Evolutionary conservation across 2,113 vertebrate genomes (phyloP), one percentile per base, ranked within the genome.

Genomic region (Todiramphus chloris): DNA sequence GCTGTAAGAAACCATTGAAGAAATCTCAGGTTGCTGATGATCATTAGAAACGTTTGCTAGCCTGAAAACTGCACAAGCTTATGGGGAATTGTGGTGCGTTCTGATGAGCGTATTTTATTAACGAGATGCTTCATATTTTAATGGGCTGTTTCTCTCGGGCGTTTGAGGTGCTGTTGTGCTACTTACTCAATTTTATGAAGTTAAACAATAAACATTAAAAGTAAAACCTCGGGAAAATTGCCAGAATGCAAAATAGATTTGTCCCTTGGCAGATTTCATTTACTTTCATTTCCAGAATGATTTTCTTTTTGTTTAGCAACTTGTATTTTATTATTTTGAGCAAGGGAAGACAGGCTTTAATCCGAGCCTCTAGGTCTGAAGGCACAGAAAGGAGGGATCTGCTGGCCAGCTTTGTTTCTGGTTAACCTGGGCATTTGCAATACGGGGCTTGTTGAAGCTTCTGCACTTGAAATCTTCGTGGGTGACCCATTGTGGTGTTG

Each of bases 121-220:
- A 93, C 59, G 78, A 83, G 46, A 90, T 93, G 74, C 93, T 93
- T 93, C 93, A 76, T 85, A 59, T 89, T 96, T 96, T 97, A 95
- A 76, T 94, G 89, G 81, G 58, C 73, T 91, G 60, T 90, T 92
- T 72, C 20, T 88, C 77, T 75, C 58, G 33, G 76, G 73, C 74
- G n/a, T 90, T 91, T 90, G 86, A 95, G 77, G 51, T 92, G 80
- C 76, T 75, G 14, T 92, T 92, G 78, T 70, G 64, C 73, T 88
- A 67, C 76, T 93, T 97, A 88, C 50, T 97, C 58, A 89, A 90
- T 97, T 97, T 97, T 97, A 97, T 96, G 88, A 97, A 96, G 74
- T 93, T 59, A 88, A 95, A 93, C 68, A 95, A 87, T 94, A 96
- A 97, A 97, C 94, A 91, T 90, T 96, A 96, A 83, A 90, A 97